Evolutionary conservation across 2,797 vertebrate genomes (phyloP).

Genomic region (Dallia pectoralis): DNA sequence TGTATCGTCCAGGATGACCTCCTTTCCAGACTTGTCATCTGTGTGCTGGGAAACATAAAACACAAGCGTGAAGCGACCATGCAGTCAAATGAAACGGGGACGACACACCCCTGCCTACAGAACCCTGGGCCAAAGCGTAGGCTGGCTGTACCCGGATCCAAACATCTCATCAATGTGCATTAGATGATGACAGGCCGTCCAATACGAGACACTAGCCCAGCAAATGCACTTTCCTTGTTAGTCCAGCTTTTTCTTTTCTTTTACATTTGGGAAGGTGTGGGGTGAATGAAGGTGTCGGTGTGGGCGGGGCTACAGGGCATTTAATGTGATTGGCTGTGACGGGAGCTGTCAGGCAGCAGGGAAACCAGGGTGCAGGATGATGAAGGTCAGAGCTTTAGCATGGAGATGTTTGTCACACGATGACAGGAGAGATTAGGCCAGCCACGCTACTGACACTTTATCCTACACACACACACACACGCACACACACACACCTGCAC

Average conservation of each 20-base stretch:
- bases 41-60: slow-evolving; percentile 75
- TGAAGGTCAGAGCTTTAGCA: slow-evolving; percentile 21
- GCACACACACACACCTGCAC: slow-evolving; percentile 5
- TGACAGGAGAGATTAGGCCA: background rate
- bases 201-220: background rate
- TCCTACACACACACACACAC: background rate
- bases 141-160: background rate
- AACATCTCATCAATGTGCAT: background rate
- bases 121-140: background rate
- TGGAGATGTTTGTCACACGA: slow-evolving; percentile 11
- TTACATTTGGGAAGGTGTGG: background rate
- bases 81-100: background rate
- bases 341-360: background rate
- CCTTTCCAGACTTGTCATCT: slow-evolving; percentile 90
- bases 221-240: background rate
- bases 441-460: background rate
- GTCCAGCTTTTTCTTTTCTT: background rate
- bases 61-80: slow-evolving; percentile 60
- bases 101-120: background rate
- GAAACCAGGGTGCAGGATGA: background rate
- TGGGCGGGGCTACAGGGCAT: slow-evolving; percentile 8
- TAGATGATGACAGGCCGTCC: background rate
- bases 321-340: slow-evolving; percentile 33
- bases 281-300: background rate
- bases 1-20: slow-evolving; percentile 85